Percentiles rank a stretch among this genome's conserved stretches.
Evolutionary conservation across 1,140 invertebrate genomes (phyloP).

Genomic region (Pachypeltis micranthus): DNA sequence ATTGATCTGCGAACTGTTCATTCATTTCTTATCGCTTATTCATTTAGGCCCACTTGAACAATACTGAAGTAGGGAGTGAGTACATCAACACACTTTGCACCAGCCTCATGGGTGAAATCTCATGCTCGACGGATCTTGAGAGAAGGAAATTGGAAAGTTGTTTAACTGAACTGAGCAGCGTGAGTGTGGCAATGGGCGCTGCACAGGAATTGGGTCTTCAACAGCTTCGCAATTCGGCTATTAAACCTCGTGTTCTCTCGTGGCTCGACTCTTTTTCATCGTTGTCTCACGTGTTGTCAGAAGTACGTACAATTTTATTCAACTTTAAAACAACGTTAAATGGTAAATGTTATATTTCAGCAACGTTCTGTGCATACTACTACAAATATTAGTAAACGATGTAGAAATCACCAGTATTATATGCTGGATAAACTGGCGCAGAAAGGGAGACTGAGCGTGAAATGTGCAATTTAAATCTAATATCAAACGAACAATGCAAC

Average conservation of each 20-base stretch:
- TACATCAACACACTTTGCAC: constrained; percentile 71
- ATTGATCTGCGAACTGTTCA: too few species aligned
- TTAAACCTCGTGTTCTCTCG: constrained; percentile 77
- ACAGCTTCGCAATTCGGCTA: constrained; percentile 64
- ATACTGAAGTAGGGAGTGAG: constrained; percentile 83
- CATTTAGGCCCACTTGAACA: constrained; percentile 76
- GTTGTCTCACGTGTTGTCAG: constrained; percentile 65
- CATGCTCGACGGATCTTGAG: constrained; percentile 48
- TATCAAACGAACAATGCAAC: too few species aligned
- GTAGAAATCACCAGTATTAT: too few species aligned
- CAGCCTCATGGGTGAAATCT: constrained; percentile 59
- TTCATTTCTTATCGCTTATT: too few species aligned
- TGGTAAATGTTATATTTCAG: too few species aligned
- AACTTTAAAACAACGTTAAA: too few species aligned
- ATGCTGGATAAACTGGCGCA: too few species aligned
- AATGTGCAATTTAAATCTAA: too few species aligned
- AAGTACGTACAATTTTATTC: constrained; percentile 55
- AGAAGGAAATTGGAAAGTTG: constrained; percentile 58
- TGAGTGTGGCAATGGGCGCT: constrained; percentile 60
- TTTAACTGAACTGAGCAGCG: constrained; percentile 58
- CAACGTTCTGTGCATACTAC: too few species aligned
- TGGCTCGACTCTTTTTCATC: constrained; percentile 73
- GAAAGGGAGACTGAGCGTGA: too few species aligned
- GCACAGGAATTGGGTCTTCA: constrained; percentile 75
- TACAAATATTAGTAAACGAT: too few species aligned